These are phyloP conservation scores for Gastrophysa polygoni DNA, from an alignment of 2,888 invertebrate genomes.

Conservation along the genomic window DNA sequence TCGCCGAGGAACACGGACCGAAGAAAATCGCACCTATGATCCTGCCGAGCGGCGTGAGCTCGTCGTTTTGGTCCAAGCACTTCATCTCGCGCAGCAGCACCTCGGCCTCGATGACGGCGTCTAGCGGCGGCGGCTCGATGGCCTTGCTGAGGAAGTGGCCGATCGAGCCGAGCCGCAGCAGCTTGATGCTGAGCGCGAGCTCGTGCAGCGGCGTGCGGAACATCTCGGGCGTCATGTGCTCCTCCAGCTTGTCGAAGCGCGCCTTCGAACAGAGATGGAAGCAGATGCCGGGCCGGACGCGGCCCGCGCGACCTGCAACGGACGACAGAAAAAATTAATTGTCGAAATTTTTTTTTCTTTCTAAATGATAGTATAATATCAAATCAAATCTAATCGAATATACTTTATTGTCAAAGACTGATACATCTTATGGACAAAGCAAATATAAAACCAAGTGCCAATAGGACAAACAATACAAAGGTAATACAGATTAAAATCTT, in stretches of 20 bases:
- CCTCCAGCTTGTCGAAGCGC: constrained; percentile 71
- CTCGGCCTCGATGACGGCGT: constrained; percentile 98
- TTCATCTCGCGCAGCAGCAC: constrained; percentile 77
- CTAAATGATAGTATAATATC: too few species aligned
- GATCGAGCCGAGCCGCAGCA: constrained; percentile 88
- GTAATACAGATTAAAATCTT: too few species aligned
- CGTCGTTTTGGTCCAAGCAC: constrained; percentile 85
- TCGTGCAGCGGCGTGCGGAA: constrained; percentile 97
- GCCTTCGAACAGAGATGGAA: constrained; percentile 89
- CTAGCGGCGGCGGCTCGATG: constrained; percentile 95
- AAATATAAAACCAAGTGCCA: too few species aligned
- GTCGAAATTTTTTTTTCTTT: too few species aligned
- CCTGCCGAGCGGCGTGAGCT: constrained; percentile 86
- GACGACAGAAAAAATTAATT: too few species aligned
- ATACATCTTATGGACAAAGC: too few species aligned
- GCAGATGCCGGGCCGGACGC: constrained; percentile 91
- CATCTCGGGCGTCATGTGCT: constrained; percentile 96
- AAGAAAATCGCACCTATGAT: too few species aligned
- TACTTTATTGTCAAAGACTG: too few species aligned
- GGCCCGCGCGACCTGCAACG: constrained; percentile 83
- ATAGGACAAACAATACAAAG: too few species aligned
- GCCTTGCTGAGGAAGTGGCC: constrained; percentile 95
- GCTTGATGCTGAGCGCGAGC: constrained; percentile 87
- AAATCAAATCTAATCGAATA: too few species aligned
- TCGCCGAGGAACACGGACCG: too few species aligned